Evolutionary conservation across 1,140 invertebrate species (phyloP).

Genomic region (Diorhabda sublineata): DNA sequence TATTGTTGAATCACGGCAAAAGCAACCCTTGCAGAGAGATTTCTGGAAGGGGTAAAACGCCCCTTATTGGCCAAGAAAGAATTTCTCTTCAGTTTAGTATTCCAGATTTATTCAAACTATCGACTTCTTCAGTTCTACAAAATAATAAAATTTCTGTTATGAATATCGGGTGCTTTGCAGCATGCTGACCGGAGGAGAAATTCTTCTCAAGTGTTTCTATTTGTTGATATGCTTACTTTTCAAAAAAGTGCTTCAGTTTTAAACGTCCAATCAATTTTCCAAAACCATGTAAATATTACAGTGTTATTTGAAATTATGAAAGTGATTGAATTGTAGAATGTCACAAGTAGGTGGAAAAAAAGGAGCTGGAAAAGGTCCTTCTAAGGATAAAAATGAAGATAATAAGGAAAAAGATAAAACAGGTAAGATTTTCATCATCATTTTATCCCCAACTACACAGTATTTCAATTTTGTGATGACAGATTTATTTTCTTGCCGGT

Average conservation of each 20-base stretch:
- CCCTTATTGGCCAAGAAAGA: slow-evolving; percentile 31
- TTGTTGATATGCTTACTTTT: slow-evolving; percentile 16
- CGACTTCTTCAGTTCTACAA: neutral
- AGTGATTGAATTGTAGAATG: slow-evolving; percentile 33
- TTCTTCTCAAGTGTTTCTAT: slow-evolving; percentile 17
- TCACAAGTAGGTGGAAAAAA: slow-evolving; percentile 48
- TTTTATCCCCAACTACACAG: no score
- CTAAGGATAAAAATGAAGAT: slow-evolving; percentile 55
- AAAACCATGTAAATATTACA: slow-evolving; percentile 1
- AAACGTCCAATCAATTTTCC: neutral
- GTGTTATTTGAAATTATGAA: slow-evolving; percentile 5
- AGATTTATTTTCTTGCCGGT: no score
- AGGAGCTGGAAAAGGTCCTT: slow-evolving; percentile 47
- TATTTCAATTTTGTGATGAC: no score
- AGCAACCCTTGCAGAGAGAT: slow-evolving; percentile 9
- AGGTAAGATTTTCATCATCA: slow-evolving; percentile 5
- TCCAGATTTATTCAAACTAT: slow-evolving; percentile 17
- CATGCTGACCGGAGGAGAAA: slow-evolving; percentile 22
- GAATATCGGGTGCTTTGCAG: neutral
- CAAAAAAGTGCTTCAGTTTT: slow-evolving; percentile 1
- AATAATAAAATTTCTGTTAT: neutral
- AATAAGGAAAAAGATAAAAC: slow-evolving; percentile 55
- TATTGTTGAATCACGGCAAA: slow-evolving; percentile 21
- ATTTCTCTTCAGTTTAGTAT: slow-evolving; percentile 21
- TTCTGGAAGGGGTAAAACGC: slow-evolving; percentile 15